Conservation (phyloP, 2,797 vertebrate genomes). For the Anguilla marmorata region DNA sequence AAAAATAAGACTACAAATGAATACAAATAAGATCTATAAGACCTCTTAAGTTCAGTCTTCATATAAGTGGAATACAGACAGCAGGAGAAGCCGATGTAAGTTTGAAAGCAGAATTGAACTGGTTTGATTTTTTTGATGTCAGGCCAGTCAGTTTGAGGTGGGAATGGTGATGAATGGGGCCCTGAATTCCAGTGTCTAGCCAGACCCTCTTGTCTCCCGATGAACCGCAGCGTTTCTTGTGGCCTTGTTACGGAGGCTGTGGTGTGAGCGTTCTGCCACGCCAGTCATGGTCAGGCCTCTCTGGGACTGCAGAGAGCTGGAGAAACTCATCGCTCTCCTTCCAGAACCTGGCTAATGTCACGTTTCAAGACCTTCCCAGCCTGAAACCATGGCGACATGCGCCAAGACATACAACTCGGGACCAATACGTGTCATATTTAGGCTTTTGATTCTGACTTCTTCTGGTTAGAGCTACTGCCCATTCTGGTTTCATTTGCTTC, state of each 20-base stretch:
- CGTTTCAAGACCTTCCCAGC: constrained; percentile 34
- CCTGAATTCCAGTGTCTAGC: constrained; percentile 46
- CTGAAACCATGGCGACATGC: constrained; percentile 30
- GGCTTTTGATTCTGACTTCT: constrained; percentile 14
- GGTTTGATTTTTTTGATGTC: constrained; percentile 41
- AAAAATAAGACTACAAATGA: not conserved
- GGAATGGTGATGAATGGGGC: constrained; percentile 43
- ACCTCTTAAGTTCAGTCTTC: constrained; percentile 40
- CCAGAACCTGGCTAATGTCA: constrained; percentile 20
- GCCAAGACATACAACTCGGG: constrained; percentile 47
- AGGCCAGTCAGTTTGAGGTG: constrained; percentile 38
- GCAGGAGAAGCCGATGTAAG: constrained; percentile 36
- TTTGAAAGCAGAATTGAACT: constrained; percentile 36
- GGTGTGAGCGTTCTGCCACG: constrained; percentile 37
- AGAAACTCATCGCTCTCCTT: constrained; percentile 36
- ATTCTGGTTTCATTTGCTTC: not conserved
- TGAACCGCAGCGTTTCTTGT: constrained; percentile 49
- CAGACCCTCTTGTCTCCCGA: constrained; percentile 44
- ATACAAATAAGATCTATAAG: not conserved
- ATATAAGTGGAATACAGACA: constrained; percentile 41
- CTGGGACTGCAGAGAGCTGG: not conserved
- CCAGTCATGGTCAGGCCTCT: not conserved
- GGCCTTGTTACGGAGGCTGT: constrained; percentile 45
- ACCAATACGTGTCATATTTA: constrained; percentile 30
- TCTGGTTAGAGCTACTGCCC: constrained; percentile 34